Percentiles rank a stretch among this genome's conserved stretches.
phyloP scores from a whole-genome alignment of 2,113 vertebrate species.

The Oncorhynchus tshawytscha region DNA sequence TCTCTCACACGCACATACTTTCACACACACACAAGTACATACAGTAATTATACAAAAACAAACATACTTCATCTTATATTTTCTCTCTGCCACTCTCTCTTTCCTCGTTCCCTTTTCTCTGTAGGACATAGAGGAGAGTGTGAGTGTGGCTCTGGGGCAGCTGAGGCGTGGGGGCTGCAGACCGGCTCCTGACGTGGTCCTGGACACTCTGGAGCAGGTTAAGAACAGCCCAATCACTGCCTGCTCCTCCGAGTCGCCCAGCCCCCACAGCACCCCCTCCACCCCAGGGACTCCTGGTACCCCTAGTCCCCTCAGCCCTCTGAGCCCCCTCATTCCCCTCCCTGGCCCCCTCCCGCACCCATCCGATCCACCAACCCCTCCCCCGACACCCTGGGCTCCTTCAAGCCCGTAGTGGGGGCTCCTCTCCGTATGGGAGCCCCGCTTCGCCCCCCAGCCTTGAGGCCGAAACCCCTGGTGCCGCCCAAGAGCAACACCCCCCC shows the following conservation, averaged over 20 bases:
- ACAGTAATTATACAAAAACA: neutral
- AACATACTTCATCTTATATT: neutral
- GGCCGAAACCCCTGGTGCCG: conserved; percentile 92
- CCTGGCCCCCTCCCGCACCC: conserved; percentile 63
- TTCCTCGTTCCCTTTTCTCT: neutral
- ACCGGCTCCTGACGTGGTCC: conserved; percentile 91
- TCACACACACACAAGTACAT: neutral
- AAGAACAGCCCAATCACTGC: conserved; percentile 82
- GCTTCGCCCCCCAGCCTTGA: conserved; percentile 89
- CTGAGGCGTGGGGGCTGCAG: conserved; percentile 87
- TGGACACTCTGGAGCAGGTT: conserved; percentile 95
- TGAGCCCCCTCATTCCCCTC: conserved; percentile 72
- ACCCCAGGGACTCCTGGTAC: conserved; percentile 64
- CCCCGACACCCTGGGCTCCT: conserved; percentile 88
- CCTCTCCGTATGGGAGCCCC: conserved; percentile 87
- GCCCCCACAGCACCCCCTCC: conserved; percentile 80
- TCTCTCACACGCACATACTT: neutral
- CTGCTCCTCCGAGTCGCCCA: conserved; percentile 90
- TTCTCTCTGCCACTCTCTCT: too few relatives aligned
- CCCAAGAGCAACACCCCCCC: conserved; percentile 93
- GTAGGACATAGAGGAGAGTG: conserved; percentile 91
- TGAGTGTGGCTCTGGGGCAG: conserved; percentile 92
- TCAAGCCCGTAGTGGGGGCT: conserved; percentile 83
- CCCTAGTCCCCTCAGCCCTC: conserved; percentile 77
- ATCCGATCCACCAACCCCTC: conserved; percentile 69